Conservation (phyloP, 2,113 vertebrate species). For the Benitochromis conjunctus region DNA sequence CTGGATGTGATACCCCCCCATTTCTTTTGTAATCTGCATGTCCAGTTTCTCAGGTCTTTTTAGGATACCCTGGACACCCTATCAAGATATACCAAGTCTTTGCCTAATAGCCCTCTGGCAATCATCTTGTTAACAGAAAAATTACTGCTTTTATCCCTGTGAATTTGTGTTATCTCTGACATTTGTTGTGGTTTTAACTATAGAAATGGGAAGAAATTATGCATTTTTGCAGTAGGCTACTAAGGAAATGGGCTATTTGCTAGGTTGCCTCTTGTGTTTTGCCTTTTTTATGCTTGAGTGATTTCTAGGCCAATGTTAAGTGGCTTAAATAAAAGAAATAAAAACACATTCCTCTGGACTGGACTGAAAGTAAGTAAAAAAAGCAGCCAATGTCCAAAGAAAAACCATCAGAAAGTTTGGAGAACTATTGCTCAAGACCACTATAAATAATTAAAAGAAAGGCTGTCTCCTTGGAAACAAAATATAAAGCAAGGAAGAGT, state of each 20-base stretch:
- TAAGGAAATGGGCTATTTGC: background rate
- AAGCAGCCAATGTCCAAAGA: background rate
- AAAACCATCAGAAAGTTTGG: background rate
- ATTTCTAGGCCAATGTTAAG: background rate
- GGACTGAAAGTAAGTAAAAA: background rate
- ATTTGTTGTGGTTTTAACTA: background rate
- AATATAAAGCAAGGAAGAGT: background rate
- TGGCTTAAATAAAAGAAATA: background rate
- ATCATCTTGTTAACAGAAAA: background rate
- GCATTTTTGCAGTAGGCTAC: background rate
- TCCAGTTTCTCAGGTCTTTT: background rate
- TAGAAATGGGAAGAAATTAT: background rate
- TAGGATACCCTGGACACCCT: background rate
- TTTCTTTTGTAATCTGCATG: background rate
- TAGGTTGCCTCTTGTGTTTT: background rate
- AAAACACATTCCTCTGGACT: background rate
- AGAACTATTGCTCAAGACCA: background rate
- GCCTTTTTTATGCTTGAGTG: background rate
- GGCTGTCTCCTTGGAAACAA: background rate
- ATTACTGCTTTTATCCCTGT: background rate
- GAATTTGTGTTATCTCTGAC: background rate
- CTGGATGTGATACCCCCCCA: background rate
- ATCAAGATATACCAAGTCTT: background rate
- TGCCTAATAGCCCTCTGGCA: background rate
- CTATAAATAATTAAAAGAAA: background rate